Evolutionary conservation across 2,888 invertebrate species (phyloP).

Genomic region (Ophion costatus): DNA sequence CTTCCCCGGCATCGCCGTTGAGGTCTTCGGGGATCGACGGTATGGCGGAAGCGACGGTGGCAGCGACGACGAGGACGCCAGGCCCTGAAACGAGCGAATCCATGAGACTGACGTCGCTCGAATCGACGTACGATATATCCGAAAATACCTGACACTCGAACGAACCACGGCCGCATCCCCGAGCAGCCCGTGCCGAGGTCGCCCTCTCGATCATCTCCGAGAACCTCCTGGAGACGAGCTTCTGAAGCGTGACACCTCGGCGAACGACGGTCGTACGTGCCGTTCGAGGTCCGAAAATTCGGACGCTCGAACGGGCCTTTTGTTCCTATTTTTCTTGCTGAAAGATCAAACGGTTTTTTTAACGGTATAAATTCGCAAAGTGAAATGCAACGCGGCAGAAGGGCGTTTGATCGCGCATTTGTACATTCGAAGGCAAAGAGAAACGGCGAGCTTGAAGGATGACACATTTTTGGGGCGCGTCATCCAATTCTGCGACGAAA

Average conservation of each 20-base stretch:
- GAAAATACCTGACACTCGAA: constrained; percentile 52
- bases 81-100: constrained; percentile 28
- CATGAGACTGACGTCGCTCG: constrained; percentile 25
- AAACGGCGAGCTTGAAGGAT: too few relatives aligned
- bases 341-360: neutral
- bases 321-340: neutral
- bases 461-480: too few relatives aligned
- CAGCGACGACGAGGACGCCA: constrained; percentile 2
- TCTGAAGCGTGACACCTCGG: constrained; percentile 20
- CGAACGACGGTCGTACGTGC: neutral
- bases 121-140: constrained; percentile 16
- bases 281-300: too few relatives aligned
- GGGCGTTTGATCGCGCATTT: too few relatives aligned
- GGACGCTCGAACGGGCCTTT: neutral
- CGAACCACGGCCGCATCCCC: neutral
- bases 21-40: constrained; percentile 25
- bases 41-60: neutral
- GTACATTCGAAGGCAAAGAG: too few relatives aligned
- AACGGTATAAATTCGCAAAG: too few relatives aligned
- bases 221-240: constrained; percentile 54
- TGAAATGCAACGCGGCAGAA: too few relatives aligned
- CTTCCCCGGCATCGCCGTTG: constrained; percentile 32
- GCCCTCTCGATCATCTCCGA: constrained; percentile 48
- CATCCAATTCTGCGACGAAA: too few relatives aligned
- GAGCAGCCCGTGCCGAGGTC: neutral